phyloP scores from a whole-genome alignment of 1,140 invertebrate genomes.

The Whitmania pigra region DNA sequence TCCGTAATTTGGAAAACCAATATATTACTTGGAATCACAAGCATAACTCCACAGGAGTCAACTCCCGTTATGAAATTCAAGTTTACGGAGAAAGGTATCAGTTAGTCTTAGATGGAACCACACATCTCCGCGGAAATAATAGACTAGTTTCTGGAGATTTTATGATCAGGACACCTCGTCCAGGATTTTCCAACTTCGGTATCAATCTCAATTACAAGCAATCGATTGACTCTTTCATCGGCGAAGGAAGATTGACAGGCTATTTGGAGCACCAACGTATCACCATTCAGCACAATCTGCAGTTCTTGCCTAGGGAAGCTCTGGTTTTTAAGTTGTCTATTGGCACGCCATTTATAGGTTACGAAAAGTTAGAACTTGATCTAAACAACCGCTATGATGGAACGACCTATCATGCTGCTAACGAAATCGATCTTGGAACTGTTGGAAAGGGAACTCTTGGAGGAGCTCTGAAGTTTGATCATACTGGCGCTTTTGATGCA shows the following conservation, averaged over 20 bases:
- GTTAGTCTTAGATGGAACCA: not conserved
- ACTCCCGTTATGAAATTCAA: not conserved
- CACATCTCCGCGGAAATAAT: not conserved
- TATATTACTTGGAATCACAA: conserved; percentile 22
- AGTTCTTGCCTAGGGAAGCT: conserved; percentile 2
- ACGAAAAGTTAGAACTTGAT: not conserved
- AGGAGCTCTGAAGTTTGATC: not conserved
- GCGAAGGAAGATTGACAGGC: conserved; percentile 1
- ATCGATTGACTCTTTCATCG: not conserved
- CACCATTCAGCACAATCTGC: not conserved
- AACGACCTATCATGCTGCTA: conserved; percentile 8
- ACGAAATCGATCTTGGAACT: conserved; percentile 1
- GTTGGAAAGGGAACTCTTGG: conserved; percentile 2
- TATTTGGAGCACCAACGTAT: not conserved
- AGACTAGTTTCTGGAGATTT: not conserved
- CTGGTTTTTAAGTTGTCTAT: conserved; percentile 6
- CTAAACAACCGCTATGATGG: conserved; percentile 10
- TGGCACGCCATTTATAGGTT: conserved; percentile 15
- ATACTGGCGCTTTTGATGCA: not conserved
- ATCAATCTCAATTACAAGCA: conserved; percentile 13
- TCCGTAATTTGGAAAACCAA: conserved; percentile 20
- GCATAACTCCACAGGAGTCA: conserved; percentile 10
- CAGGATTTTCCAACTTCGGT: conserved; percentile 1
- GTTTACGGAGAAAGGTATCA: not conserved
- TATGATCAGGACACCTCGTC: conserved; percentile 2